These are phyloP conservation scores for Ormyrus rosae DNA, from an alignment of 2,888 invertebrate species.

Conservation along the genomic window DNA sequence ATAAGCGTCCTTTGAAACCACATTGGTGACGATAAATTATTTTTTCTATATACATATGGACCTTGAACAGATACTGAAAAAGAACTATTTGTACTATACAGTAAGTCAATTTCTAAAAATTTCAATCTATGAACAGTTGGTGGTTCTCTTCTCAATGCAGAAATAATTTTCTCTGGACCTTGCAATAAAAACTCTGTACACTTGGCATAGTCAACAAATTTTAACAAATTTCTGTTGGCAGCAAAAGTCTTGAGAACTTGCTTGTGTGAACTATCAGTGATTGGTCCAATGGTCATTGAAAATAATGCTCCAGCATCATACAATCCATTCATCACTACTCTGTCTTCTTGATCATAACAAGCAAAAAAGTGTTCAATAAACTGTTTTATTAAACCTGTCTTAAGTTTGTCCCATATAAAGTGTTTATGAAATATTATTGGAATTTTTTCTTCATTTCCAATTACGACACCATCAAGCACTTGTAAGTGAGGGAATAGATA, in stretches of 20 bases:
- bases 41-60: conserved; percentile 67
- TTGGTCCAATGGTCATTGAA: conserved; percentile 70
- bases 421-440: conserved; percentile 63
- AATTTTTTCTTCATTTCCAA: conserved; percentile 66
- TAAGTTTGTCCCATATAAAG: conserved; percentile 66
- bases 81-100: conserved; percentile 63
- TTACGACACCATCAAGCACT: conserved; percentile 68
- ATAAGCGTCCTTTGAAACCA: conserved; percentile 70
- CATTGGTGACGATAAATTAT: conserved; percentile 63
- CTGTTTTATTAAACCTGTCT: conserved; percentile 67
- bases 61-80: conserved; percentile 70
- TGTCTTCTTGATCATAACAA: conserved; percentile 71
- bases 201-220: conserved; percentile 73
- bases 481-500: conserved; percentile 69
- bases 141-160: conserved; percentile 67
- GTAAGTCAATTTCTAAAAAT: conserved; percentile 68
- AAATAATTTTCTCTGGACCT: conserved; percentile 72
- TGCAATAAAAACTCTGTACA: conserved; percentile 70
- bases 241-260: conserved; percentile 68
- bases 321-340: conserved; percentile 69
- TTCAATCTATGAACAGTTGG: conserved; percentile 68
- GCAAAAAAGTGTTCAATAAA: conserved; percentile 71
- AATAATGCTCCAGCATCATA: conserved; percentile 71
- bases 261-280: conserved; percentile 67
- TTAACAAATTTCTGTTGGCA: conserved; percentile 70